These are phyloP conservation scores for Battus philenor DNA, from an alignment of 1,140 invertebrate species.

Conservation along the genomic window DNA sequence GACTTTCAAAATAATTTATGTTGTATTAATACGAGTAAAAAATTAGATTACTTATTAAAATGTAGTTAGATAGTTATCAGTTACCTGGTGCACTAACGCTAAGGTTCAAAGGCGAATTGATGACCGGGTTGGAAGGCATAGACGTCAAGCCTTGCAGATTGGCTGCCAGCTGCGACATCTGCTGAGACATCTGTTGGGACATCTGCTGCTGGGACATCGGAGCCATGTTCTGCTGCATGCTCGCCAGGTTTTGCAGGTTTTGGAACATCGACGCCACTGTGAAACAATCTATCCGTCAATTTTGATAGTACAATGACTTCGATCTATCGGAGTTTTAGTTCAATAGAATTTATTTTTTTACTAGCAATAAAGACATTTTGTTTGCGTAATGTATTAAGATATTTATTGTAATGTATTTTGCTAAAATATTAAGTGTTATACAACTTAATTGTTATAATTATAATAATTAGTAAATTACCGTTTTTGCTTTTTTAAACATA, in stretches of 20 bases:
- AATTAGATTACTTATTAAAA: no score
- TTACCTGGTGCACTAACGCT: constrained; percentile 84
- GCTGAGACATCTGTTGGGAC: constrained; percentile 81
- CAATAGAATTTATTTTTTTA: background rate
- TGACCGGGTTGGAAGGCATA: constrained; percentile 79
- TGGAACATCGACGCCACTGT: constrained; percentile 88
- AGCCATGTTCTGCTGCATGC: constrained; percentile 68
- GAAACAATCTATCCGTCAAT: constrained; percentile 18
- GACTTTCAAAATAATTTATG: no score
- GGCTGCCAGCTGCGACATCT: constrained; percentile 80
- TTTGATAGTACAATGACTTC: background rate
- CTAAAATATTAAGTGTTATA: no score
- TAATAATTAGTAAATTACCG: no score
- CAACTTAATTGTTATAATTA: no score
- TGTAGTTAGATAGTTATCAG: no score
- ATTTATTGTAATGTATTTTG: no score
- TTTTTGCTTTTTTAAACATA: no score
- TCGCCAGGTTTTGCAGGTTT: constrained; percentile 85
- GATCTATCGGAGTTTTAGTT: background rate
- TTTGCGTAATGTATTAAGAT: no score
- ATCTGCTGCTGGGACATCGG: constrained; percentile 74
- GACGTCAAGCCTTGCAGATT: constrained; percentile 84
- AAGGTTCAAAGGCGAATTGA: constrained; percentile 87
- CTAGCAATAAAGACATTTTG: no score
- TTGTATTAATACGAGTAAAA: no score